These are phyloP conservation scores for Ficedula albicollis DNA, from an alignment of 2,797 vertebrate genomes.

Conservation along the genomic window DNA sequence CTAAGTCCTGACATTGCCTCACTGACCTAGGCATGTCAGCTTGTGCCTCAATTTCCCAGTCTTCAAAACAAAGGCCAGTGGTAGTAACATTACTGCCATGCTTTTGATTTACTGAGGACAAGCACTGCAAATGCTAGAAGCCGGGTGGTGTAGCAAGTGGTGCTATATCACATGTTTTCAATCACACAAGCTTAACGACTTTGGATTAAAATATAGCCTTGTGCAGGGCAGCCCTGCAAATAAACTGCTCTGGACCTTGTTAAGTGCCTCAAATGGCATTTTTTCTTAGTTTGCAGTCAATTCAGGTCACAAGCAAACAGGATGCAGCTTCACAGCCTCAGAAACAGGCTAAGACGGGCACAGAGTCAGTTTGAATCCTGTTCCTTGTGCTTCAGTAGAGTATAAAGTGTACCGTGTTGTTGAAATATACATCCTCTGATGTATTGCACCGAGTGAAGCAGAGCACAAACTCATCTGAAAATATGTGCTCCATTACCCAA, in stretches of 20 bases:
- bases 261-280: background rate
- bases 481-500: background rate
- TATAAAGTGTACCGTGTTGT: background rate
- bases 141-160: background rate
- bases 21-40: background rate
- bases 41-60: background rate
- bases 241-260: background rate
- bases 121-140: background rate
- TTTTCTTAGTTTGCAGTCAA: background rate
- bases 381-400: background rate
- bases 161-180: background rate
- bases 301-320: background rate
- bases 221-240: background rate
- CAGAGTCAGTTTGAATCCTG: background rate
- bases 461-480: background rate
- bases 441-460: background rate
- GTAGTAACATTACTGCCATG: background rate
- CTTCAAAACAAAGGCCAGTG: background rate
- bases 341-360: background rate
- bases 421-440: background rate
- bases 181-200: background rate
- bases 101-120: background rate
- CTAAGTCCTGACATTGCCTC: background rate
- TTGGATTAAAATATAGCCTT: background rate
- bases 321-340: background rate